These are phyloP conservation scores for Oostethus manadensis DNA, from an alignment of 2,113 vertebrate species.

Conservation along the genomic window DNA sequence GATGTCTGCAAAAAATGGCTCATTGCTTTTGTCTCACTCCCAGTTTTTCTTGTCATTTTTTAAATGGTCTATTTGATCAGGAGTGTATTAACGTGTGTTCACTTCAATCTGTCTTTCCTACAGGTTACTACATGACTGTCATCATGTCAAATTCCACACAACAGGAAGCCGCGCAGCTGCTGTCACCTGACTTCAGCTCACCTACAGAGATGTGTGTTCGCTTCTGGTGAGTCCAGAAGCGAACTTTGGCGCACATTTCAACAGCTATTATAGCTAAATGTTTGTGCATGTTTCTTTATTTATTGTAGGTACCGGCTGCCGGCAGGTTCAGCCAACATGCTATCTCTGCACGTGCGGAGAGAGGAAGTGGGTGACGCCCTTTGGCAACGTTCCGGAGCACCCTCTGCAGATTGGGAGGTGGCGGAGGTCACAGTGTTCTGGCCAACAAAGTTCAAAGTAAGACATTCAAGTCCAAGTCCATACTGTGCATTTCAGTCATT, in stretches of 20 bases:
- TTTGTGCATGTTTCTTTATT: not conserved
- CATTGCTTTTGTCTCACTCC: no score
- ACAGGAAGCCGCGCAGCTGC: constrained; percentile 46
- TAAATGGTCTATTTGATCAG: no score
- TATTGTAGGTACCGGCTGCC: constrained; percentile 66
- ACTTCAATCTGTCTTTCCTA: not conserved
- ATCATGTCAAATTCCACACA: constrained; percentile 14
- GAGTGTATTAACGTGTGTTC: no score
- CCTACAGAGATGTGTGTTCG: constrained; percentile 57
- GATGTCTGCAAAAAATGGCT: no score
- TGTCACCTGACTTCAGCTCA: constrained; percentile 45
- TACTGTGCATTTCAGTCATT: not conserved
- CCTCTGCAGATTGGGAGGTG: constrained; percentile 63
- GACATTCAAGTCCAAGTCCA: not conserved
- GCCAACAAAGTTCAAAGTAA: constrained; percentile 55
- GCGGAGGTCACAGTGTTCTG: constrained; percentile 69
- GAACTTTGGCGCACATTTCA: not conserved
- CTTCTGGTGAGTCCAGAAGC: constrained; percentile 63
- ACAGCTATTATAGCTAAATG: not conserved
- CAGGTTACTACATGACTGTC: constrained; percentile 66
- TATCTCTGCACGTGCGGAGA: constrained; percentile 51
- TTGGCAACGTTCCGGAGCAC: constrained; percentile 53
- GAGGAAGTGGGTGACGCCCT: constrained; percentile 29
- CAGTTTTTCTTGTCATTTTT: no score
- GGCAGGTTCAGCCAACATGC: constrained; percentile 23